Evolutionary conservation across 2,888 invertebrate species (phyloP).

Genomic region (Clitarchus hookeri): DNA sequence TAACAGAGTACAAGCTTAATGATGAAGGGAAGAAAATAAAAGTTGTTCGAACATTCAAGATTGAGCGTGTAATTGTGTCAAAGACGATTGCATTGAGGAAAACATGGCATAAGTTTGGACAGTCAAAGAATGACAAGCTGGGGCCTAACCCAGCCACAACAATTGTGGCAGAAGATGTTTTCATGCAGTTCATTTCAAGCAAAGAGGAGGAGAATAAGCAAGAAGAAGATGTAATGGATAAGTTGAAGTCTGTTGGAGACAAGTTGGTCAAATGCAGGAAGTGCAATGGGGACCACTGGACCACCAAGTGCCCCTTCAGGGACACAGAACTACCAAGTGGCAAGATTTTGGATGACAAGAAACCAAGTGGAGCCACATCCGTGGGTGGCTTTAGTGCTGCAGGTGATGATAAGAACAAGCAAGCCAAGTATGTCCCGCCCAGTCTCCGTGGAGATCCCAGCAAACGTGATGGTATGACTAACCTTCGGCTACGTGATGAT

Average conservation of each 20-base stretch:
- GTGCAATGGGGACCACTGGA: slow-evolving; percentile 98
- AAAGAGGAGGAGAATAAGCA: slow-evolving; percentile 87
- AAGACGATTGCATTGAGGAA: slow-evolving; percentile 92
- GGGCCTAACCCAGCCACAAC: slow-evolving; percentile 99
- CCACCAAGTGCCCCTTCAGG: slow-evolving; percentile 96
- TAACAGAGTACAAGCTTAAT: slow-evolving; percentile 91
- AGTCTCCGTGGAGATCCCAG: slow-evolving; percentile 86
- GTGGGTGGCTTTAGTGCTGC: slow-evolving; percentile 43
- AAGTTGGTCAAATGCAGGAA: slow-evolving; percentile 84
- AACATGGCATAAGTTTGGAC: slow-evolving; percentile 95
- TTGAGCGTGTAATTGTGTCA: slow-evolving; percentile 86
- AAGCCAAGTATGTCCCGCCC: slow-evolving; percentile 84
- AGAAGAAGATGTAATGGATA: slow-evolving; percentile 84
- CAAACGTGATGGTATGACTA: slow-evolving; percentile 71
- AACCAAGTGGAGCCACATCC: slow-evolving; percentile 49
- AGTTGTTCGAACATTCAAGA: slow-evolving; percentile 80
- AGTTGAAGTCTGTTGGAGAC: slow-evolving; percentile 73
- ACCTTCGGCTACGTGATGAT: slow-evolving; percentile 68
- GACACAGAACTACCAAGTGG: slow-evolving; percentile 78
- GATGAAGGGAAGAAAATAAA: slow-evolving; percentile 87
- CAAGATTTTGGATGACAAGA: slow-evolving; percentile 60
- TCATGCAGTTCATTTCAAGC: slow-evolving; percentile 88
- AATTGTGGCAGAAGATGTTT: slow-evolving; percentile 93
- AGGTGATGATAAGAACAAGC: slow-evolving; percentile 40
- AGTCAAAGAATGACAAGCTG: slow-evolving; percentile 87